Percentiles rank a stretch among this genome's conserved stretches.
Evolutionary conservation across 1,140 invertebrate species (phyloP).

Genomic region (Eurosta solidaginis): DNA sequence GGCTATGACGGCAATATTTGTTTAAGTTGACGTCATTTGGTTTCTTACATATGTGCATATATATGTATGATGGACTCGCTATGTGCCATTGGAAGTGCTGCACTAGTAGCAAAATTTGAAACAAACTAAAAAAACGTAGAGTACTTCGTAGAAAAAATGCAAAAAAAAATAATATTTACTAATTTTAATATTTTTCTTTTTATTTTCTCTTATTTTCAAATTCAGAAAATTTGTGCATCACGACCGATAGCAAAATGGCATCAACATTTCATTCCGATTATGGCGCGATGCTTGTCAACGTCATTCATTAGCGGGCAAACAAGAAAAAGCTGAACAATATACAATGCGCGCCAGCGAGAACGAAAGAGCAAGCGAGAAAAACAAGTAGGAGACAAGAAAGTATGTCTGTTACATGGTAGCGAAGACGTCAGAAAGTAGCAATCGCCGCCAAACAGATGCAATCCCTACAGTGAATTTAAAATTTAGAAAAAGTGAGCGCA

Average conservation of each 20-base stretch:
- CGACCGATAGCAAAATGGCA: background rate
- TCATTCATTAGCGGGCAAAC: background rate
- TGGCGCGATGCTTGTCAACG: background rate
- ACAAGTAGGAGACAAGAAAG: background rate
- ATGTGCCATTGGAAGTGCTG: background rate
- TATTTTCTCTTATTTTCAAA: background rate
- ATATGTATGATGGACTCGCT: background rate
- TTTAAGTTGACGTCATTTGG: conserved; percentile 16
- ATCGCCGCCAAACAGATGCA: background rate
- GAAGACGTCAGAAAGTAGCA: background rate
- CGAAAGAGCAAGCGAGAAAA: background rate
- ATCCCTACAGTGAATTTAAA: background rate
- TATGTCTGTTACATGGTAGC: too few relatives aligned
- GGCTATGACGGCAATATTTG: background rate
- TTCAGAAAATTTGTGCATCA: background rate
- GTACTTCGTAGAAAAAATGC: background rate
- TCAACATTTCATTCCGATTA: background rate
- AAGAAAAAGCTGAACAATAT: background rate
- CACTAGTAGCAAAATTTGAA: background rate
- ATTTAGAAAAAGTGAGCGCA: background rate
- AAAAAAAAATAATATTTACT: background rate
- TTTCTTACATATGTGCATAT: too few relatives aligned
- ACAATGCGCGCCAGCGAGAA: background rate
- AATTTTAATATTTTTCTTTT: background rate
- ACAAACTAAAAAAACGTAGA: background rate